Percentiles rank a stretch among this genome's conserved stretches.
phyloP scores from a whole-genome alignment of 2,888 invertebrate species.

The Fissipunctia ypsillon region DNA sequence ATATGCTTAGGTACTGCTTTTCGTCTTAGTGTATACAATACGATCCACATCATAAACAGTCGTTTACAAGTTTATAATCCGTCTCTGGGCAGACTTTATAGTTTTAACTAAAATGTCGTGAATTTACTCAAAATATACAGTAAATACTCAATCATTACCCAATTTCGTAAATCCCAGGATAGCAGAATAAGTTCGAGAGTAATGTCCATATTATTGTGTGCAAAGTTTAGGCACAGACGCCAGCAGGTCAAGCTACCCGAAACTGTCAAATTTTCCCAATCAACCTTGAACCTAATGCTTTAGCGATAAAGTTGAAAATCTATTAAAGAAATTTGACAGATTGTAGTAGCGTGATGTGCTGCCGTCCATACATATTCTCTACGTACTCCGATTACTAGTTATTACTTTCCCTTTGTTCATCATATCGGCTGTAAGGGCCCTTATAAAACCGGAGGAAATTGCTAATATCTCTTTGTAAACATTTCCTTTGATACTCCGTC shows the following conservation, averaged over 20 bases:
- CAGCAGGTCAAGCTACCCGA: too few relatives aligned
- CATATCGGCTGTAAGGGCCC: constrained; percentile 41
- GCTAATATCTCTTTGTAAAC: constrained; percentile 54
- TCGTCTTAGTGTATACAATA: neutral
- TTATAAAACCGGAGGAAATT: constrained; percentile 49
- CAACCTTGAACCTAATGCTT: too few relatives aligned
- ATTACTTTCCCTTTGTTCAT: constrained; percentile 50
- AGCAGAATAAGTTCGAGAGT: neutral
- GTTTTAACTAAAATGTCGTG: neutral
- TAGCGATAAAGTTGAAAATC: too few relatives aligned
- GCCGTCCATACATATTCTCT: constrained; percentile 15
- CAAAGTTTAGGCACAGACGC: constrained; percentile 16
- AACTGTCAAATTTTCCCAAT: too few relatives aligned
- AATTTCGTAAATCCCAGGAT: neutral
- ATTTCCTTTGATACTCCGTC: constrained; percentile 46
- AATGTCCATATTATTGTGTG: constrained; percentile 8
- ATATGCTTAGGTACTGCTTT: neutral
- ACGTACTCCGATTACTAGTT: constrained; percentile 24
- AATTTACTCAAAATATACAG: neutral
- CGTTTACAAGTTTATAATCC: neutral
- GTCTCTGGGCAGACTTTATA: neutral
- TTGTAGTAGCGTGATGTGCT: too few relatives aligned
- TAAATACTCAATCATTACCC: too few relatives aligned
- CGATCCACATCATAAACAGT: neutral
- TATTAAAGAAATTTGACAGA: too few relatives aligned